Conservation (phyloP, 2,797 vertebrate species). For the Pantherophis alleghaniensis region DNA sequence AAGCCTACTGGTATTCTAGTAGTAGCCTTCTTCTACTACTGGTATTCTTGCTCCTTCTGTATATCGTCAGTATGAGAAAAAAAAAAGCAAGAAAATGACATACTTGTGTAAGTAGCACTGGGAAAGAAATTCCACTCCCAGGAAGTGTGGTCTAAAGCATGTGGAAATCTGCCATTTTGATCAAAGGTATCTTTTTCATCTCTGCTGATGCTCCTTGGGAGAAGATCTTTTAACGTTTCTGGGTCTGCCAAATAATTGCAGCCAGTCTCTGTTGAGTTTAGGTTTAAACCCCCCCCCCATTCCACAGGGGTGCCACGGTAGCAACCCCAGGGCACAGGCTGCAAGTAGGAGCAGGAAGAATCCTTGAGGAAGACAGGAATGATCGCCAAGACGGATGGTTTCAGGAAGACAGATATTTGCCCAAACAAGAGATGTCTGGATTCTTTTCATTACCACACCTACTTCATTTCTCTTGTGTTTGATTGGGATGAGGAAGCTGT, state of each 20-base stretch:
- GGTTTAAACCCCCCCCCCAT: not conserved
- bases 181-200: not conserved
- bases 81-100: not conserved
- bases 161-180: not conserved
- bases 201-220: not conserved
- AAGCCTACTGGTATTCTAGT: no score
- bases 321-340: not conserved
- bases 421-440: not conserved
- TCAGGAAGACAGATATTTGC: not conserved
- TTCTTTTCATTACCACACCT: not conserved
- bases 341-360: constrained; percentile 8
- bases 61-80: not conserved
- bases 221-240: not conserved
- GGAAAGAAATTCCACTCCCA: not conserved
- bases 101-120: not conserved
- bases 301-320: not conserved
- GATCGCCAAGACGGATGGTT: not conserved
- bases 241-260: not conserved
- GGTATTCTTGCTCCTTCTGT: not conserved
- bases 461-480: not conserved
- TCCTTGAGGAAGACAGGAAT: not conserved
- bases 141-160: not conserved
- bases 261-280: not conserved
- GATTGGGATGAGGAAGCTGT: not conserved
- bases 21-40: no score